Base-by-base conservation (phyloP, 1,140 invertebrate genomes). In the Doryteuthis pealeii region DNA sequence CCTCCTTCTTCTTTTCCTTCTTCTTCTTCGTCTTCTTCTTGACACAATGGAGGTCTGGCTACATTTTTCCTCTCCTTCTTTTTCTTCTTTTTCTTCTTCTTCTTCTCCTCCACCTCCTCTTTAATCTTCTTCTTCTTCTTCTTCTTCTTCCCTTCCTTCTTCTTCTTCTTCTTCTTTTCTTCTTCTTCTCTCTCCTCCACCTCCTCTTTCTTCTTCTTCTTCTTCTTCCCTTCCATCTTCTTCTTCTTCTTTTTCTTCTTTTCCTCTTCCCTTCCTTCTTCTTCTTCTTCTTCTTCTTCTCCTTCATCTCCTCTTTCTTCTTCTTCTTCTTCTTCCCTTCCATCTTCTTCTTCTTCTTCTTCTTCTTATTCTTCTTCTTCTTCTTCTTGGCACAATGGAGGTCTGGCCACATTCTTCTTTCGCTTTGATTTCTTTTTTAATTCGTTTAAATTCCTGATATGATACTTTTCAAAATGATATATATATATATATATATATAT, bases 81-180 rank as follows among this genome's bases (percentile, higher is more conserved):
- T 43, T 71, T 71, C 70, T 71, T 71, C 30, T 71, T 71, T 43
- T 2, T 40, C 33, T 71, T 40, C 70, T 0, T 71, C 33, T 71
- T 71, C 35, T 10, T 3, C 10, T 10, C 10, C 35, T 10, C 10
- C 3, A 5, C 10, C 10, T 40, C 35, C 35, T 40, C 10, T 10
- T 40, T 10, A 5, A 3, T 10, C 10, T 10, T 10, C 35, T 40
- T 10, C 35, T 40, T 32, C 26, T n/a, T 28, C 10, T 30, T 22
- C 1, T 28, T 22, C 30, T 32, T 15, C 15, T 15, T 18, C 35
- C 35, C 10, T 10, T 10, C 10, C 10, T 10, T 40, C 10, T 10
- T 40, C 35, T 40, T 40, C 35, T 10, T 40, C 10, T 10, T 40
- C 3, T 5, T 10, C 10, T 40, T 10, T 10, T 40, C 35, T 40